These are phyloP conservation scores for Hipposideros larvatus DNA, from an alignment of 2,797 vertebrate genomes.

Conservation along the genomic window DNA sequence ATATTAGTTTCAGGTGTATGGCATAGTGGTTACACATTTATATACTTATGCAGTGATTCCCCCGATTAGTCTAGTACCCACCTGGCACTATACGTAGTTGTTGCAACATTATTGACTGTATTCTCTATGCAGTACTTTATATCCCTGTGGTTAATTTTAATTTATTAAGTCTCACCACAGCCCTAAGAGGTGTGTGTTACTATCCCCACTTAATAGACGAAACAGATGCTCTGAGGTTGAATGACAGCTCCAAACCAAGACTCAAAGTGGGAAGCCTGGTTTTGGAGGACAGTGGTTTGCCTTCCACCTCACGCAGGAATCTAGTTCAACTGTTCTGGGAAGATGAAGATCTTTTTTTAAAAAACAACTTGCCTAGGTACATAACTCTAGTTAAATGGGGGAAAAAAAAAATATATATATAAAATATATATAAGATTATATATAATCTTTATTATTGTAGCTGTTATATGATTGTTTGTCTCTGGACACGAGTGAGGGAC, in stretches of 20 bases:
- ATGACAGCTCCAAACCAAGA: background rate
- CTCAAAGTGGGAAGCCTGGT: background rate
- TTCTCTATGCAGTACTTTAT: too few species aligned
- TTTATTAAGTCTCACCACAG: background rate
- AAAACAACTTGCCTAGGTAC: background rate
- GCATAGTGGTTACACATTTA: too few species aligned
- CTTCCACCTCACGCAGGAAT: background rate
- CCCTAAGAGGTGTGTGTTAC: background rate
- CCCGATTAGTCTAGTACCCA: too few species aligned
- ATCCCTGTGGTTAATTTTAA: too few species aligned
- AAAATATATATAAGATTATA: too few species aligned
- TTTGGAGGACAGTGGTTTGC: background rate
- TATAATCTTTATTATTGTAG: background rate
- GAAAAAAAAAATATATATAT: background rate
- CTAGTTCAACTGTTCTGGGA: background rate
- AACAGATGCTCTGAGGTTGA: rapidly evolving
- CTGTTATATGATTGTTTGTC: background rate
- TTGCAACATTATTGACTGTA: too few species aligned
- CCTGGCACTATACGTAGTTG: too few species aligned
- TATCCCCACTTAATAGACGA: background rate
- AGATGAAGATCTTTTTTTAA: background rate
- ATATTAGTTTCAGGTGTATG: too few species aligned
- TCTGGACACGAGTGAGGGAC: background rate
- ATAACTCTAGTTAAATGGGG: background rate
- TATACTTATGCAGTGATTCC: too few species aligned